Conservation (phyloP, 2,797 vertebrate species). For the Serranus cabrilla region DNA sequence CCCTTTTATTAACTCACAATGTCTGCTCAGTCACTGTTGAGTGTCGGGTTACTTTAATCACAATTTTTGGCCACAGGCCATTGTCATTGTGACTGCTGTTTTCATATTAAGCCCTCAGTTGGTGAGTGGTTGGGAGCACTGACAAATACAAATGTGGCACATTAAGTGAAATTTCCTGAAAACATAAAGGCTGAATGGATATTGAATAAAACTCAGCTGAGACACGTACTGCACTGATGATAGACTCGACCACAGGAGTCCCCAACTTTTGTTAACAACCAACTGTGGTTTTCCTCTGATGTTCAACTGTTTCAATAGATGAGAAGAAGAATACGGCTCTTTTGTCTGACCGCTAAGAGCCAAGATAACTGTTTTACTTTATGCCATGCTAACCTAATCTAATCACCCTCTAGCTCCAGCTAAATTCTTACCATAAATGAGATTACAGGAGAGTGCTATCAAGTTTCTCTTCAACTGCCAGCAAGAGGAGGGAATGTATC, state of each 20-base stretch:
- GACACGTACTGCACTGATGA: background rate
- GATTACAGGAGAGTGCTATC: background rate
- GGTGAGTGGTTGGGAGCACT: slow-evolving; percentile 6
- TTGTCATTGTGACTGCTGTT: slow-evolving; percentile 32
- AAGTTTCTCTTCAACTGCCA: no score
- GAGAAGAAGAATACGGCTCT: background rate
- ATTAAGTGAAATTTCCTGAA: slow-evolving; percentile 16
- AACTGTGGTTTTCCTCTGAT: background rate
- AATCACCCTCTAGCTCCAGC: background rate
- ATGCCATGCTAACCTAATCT: background rate
- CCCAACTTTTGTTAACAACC: background rate
- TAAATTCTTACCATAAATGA: background rate
- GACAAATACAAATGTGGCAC: slow-evolving; percentile 44
- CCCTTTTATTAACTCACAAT: slow-evolving; percentile 37
- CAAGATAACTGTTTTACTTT: background rate
- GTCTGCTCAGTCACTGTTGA: slow-evolving; percentile 29
- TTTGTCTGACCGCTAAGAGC: background rate
- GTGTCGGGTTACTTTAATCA: slow-evolving; percentile 51
- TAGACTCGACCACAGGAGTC: background rate
- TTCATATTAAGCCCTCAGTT: slow-evolving; percentile 32
- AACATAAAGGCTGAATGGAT: slow-evolving; percentile 11
- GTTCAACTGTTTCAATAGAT: background rate
- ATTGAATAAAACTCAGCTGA: background rate
- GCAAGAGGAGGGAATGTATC: background rate
- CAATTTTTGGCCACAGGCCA: slow-evolving; percentile 34